Evolutionary conservation across 2,113 vertebrate species (phyloP).

Genomic region (Tachuris rubrigastra): DNA sequence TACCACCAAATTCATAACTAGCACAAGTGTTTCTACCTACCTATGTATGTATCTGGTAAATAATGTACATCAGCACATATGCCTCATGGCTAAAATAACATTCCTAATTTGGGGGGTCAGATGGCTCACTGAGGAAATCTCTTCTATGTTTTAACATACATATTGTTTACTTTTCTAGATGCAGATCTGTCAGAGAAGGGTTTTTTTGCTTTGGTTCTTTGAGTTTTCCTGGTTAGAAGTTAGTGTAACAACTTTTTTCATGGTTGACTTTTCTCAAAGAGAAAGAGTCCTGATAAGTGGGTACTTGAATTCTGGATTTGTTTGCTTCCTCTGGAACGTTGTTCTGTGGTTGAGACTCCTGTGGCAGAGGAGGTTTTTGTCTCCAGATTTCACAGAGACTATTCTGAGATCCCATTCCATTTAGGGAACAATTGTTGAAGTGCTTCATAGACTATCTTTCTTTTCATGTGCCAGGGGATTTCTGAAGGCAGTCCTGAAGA

Average conservation of each 20-base stretch:
- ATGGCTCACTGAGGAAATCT: neutral
- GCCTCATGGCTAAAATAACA: neutral
- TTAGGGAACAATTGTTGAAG: neutral
- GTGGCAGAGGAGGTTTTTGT: neutral
- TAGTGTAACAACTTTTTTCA: neutral
- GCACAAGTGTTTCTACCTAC: neutral
- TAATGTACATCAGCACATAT: neutral
- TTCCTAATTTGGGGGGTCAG: neutral
- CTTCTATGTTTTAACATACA: neutral
- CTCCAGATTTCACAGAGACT: neutral
- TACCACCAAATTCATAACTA: neutral
- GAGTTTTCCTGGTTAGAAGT: neutral
- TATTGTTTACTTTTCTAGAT: neutral
- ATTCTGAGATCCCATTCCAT: accelerated
- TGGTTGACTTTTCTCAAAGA: neutral
- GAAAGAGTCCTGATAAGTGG: neutral
- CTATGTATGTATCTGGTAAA: neutral
- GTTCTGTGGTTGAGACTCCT: neutral
- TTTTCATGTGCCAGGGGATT: neutral
- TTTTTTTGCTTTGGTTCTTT: neutral
- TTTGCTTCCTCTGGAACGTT: neutral
- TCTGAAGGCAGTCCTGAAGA: neutral
- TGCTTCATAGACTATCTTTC: neutral
- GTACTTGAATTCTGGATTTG: neutral
- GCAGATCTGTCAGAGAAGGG: neutral